phyloP scores from a whole-genome alignment of 2,888 invertebrate genomes.

The Yponomeuta plumbellus region DNA sequence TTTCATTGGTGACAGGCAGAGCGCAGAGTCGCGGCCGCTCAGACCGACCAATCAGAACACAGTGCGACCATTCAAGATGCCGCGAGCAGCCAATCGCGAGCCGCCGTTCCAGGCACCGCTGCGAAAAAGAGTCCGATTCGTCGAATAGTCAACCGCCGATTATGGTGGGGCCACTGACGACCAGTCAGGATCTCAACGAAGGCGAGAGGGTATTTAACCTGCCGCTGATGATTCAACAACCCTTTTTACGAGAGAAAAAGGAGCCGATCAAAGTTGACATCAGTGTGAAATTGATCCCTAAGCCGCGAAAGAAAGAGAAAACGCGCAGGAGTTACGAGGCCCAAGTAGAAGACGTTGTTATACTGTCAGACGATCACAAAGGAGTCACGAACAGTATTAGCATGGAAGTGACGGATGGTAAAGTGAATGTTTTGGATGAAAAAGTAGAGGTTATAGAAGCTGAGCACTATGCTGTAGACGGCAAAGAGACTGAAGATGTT shows the following conservation, averaged over 20 bases:
- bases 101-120: conserved; percentile 63
- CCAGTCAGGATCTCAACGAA: conserved; percentile 68
- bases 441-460: conserved; percentile 21
- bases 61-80: conserved; percentile 67
- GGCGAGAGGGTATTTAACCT: conserved; percentile 67
- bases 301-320: conserved; percentile 66
- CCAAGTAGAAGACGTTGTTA: conserved; percentile 46
- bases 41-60: conserved; percentile 77
- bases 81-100: conserved; percentile 51
- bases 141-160: conserved; percentile 71
- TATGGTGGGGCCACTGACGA: conserved; percentile 67
- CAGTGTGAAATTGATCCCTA: conserved; percentile 84
- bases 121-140: conserved; percentile 76
- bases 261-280: conserved; percentile 87
- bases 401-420: conserved; percentile 61
- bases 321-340: conserved; percentile 43
- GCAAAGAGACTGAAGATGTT: not conserved
- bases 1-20: conserved; percentile 76
- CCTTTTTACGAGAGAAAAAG: conserved; percentile 79
- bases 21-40: conserved; percentile 73
- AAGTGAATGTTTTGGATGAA: conserved; percentile 54
- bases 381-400: conserved; percentile 61
- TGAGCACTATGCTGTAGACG: not conserved
- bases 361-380: conserved; percentile 43
- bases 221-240: conserved; percentile 75